Evolutionary conservation across 2,797 vertebrate genomes (phyloP).

Genomic region (Picus viridis): DNA sequence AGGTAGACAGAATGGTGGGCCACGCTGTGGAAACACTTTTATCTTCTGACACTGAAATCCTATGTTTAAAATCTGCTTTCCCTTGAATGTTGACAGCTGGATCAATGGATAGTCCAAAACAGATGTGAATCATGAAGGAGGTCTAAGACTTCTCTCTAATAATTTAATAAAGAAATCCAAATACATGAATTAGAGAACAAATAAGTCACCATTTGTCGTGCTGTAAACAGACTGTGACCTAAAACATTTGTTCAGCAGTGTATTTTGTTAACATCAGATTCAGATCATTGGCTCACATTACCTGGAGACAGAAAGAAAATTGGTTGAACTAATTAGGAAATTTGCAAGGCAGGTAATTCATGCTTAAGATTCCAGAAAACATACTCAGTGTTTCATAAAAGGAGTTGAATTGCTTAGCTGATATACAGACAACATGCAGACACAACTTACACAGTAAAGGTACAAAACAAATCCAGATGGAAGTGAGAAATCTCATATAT

Average conservation of each 20-base stretch:
- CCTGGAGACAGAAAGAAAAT: conserved; percentile 75
- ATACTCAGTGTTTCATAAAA: neutral
- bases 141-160: neutral
- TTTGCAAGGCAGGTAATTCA: conserved; percentile 70
- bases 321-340: conserved; percentile 74
- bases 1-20: neutral
- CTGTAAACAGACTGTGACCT: conserved; percentile 62
- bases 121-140: neutral
- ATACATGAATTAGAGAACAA: conserved; percentile 43
- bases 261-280: conserved; percentile 68
- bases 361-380: conserved; percentile 50
- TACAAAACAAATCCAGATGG: neutral
- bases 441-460: neutral
- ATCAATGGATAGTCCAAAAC: neutral
- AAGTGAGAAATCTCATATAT: conserved; percentile 4
- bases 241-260: conserved; percentile 69
- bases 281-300: conserved; percentile 74
- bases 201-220: neutral
- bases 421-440: neutral
- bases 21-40: neutral
- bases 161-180: conserved; percentile 26
- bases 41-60: neutral
- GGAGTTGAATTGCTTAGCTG: conserved; percentile 1
- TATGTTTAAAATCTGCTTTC: neutral
- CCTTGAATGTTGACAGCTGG: neutral